Evolutionary conservation across 2,888 invertebrate species (phyloP), one percentile per base, ranked within the genome.

Genomic region (Drosophila tripunctata): DNA sequence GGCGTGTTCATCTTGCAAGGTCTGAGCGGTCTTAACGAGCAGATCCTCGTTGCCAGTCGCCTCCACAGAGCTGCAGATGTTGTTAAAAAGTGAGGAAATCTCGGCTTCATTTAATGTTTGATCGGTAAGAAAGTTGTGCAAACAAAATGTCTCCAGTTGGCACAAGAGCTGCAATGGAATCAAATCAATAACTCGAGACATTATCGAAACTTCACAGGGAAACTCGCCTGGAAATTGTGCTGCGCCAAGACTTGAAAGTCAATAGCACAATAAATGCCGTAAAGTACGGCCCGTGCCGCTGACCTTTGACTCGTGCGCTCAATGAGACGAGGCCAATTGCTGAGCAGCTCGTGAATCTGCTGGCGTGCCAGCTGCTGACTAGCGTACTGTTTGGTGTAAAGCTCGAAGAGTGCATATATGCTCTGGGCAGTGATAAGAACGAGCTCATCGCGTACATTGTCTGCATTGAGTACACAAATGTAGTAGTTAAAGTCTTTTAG

Each of bases 281-380:
- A 67, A 1, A 81, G 41, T n/a, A 87, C 33, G 4, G 56, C 2
- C 2, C 86, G 82, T 15, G 35, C 43, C 10, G 41, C 19, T 6
- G 5, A 22, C 8, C 48, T 38, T 0, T 33, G 15, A 0, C 36
- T 19, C 4, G 36, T 38, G 0, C 12, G 12, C 14, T 57, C 10
- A 6, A 85, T n/a, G 0, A 85, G 40, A 27, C 3, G 10, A 6
- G 82, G 65, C 82, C 67, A 85, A 8, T 33, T 6, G n/a, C 19
- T 24, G 14, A 81, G 35, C 1, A 81, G 7, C 2, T 31, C 48
- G 19, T 58, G 57, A 5, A 85, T 31, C 48, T 85, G 43, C 1
- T 52, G 19, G 3, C 50, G 56, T 2, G 71, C 43, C 4, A 24
- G 8, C 12, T 61, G 50, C 0, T 10, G 4, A 0, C 4, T 10